Base-by-base conservation (phyloP, 2,797 vertebrate genomes). In the Bradypodion ventrale region DNA sequence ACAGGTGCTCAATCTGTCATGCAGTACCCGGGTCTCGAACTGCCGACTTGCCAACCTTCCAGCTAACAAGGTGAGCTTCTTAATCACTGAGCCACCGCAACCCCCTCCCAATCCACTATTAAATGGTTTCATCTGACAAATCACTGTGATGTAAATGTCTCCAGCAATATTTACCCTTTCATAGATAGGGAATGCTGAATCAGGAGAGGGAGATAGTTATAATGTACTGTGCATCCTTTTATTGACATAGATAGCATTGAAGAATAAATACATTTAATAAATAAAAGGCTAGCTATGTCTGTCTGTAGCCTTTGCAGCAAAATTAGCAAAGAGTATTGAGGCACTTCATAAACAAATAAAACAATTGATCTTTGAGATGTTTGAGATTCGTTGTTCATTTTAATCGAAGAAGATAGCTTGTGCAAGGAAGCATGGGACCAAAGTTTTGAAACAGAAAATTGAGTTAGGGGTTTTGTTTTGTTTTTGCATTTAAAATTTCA, bases 401-500 rank as follows among this genome's bases (percentile, higher is more conserved):
- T 56, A 19, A 56, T 19, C 52, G 15, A 56, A 56, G 52, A 56
- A 56, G 52, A 56, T 56, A 62, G 52, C 68, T 56, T 76, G 49
- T 8, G 3, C 13, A 25, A 1, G 66, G 25, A 56, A 75, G n/a
- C 21, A 3, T 29, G 68, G 29, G 62, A 27, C 60, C 56, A 25
- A 46, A 13, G 29, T 60, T 62, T 63, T 70, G 82, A 77, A 82
- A 74, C 46, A 23, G 62, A 78, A 56, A 62, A 59, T 27, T 78
- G 37, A 29, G n/a, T 77, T n/a, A 79, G 80, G n/a, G n/a, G 83
- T 19, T 15, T 35, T 13, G 4, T 12, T 27, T 12, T 16, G 75
- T 29, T 32, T 89, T 81, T 86, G 59, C 44, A 1, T 52, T 76
- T 87, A 89, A 9, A 75, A 44, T 46, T n/a, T 76, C 9, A 52